phyloP scores from a whole-genome alignment of 2,888 invertebrate species.

The Synanthedon myopaeformis region DNA sequence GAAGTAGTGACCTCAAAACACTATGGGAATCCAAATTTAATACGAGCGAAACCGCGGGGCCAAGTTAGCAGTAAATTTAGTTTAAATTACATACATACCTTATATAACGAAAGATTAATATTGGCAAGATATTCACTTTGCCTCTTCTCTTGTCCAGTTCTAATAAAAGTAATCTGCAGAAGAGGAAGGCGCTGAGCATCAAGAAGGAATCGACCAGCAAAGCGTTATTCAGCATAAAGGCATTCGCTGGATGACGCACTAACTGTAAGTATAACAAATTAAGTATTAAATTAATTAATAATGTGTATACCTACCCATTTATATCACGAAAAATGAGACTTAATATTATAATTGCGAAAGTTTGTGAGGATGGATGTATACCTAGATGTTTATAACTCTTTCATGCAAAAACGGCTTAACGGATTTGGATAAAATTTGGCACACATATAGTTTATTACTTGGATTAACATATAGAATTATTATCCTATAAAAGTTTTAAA shows the following conservation, averaged over 20 bases:
- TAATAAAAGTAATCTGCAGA: constrained; percentile 74
- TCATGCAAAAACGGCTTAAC: too few species aligned
- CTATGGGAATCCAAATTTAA: constrained; percentile 1
- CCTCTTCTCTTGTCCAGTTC: constrained; percentile 77
- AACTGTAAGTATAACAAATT: constrained; percentile 46
- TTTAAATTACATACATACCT: constrained; percentile 50
- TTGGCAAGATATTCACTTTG: constrained; percentile 70
- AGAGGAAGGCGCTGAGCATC: constrained; percentile 77
- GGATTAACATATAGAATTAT: too few species aligned
- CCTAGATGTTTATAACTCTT: too few species aligned
- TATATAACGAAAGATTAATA: constrained; percentile 76
- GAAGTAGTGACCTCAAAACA: neutral
- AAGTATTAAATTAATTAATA: too few species aligned
- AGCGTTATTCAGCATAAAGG: constrained; percentile 75
- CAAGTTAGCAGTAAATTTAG: neutral
- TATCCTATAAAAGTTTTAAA: too few species aligned
- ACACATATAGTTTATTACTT: too few species aligned
- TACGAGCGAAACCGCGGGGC: neutral
- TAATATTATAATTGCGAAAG: too few species aligned
- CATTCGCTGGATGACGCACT: constrained; percentile 66
- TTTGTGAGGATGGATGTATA: too few species aligned
- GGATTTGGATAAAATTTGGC: too few species aligned
- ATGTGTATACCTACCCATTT: too few species aligned
- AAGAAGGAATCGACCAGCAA: constrained; percentile 80
- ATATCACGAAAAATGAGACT: too few species aligned